Base-by-base conservation (phyloP, 2,888 invertebrate genomes). In the Eulithis testata region DNA sequence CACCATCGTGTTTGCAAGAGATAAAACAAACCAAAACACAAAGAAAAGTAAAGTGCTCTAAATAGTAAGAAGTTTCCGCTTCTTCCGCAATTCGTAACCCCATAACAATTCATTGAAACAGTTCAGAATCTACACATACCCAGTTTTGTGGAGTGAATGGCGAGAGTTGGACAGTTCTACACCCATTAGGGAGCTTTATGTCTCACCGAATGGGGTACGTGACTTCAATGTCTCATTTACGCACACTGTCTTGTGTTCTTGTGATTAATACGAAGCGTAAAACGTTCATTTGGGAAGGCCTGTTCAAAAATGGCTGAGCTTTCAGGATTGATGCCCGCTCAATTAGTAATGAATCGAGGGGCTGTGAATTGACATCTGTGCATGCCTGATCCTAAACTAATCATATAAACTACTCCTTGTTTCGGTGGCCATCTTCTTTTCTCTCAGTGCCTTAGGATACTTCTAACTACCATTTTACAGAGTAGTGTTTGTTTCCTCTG, bases 151-250 rank as follows among this genome's bases (percentile, higher is more conserved):
- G 77, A 75, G 80, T 76, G 79, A 87, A 89, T 84, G 85, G 86
- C 76, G 73, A 69, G 83, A 89, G 86, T 90, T 89, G 84, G 86
- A 87, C 86, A 88, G 85, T 88, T 88, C 79, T 80, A 79, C 80
- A 78, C 82, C 82, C 88, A 85, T 89, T 88, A 87, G 77, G 78
- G 81, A 84, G 85, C 86, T 89, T 89, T 89, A 86, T 87, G 84
- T 85, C 82, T 80, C 77, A 76, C 81, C 77, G 79, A 87, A 87
- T 86, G 82, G 84, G 80, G 76, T 84, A 88, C 88, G 89, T 88
- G 89, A 84, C 84, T 86, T 78, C 81, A 82, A 82, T 82, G 81
- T 83, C 80, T 87, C 84, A 84, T 81, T 85, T 79, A 81, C 77
- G 64, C 67, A 65, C 65, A 65, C 75, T 76, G 71, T 73, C 77